These are phyloP conservation scores for Lutraria rhynchaena DNA, from an alignment of 1,140 invertebrate genomes.

Conservation along the genomic window DNA sequence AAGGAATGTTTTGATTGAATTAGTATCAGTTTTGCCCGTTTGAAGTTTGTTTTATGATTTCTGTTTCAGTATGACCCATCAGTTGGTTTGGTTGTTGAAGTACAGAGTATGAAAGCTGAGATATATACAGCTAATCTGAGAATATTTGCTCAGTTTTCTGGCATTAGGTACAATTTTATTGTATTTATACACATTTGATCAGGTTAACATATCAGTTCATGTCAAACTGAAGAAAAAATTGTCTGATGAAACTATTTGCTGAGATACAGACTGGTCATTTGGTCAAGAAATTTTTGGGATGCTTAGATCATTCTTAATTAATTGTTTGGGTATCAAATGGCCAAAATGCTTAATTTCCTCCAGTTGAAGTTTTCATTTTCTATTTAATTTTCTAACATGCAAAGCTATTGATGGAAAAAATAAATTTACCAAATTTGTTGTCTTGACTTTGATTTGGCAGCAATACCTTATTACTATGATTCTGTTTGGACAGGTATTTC, in stretches of 20 bases:
- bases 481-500: slow-evolving; percentile 34
- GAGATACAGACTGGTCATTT: too few relatives aligned
- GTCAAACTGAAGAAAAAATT: too few relatives aligned
- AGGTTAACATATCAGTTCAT: too few relatives aligned
- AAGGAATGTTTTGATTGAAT: background rate
- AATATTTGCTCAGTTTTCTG: slow-evolving; percentile 55
- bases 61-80: slow-evolving; percentile 40
- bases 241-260: too few relatives aligned
- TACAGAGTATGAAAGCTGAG: slow-evolving; percentile 46
- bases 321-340: too few relatives aligned
- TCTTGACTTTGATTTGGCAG: background rate
- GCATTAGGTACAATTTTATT: slow-evolving; percentile 27
- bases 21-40: background rate
- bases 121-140: slow-evolving; percentile 40
- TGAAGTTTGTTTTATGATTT: background rate
- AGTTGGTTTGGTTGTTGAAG: slow-evolving; percentile 27
- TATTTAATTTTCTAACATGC: too few relatives aligned
- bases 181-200: too few relatives aligned
- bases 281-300: too few relatives aligned
- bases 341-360: too few relatives aligned
- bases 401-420: background rate
- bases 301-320: too few relatives aligned
- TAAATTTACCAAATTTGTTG: background rate
- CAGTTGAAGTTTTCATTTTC: too few relatives aligned
- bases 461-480: background rate